Evolutionary conservation across 1,140 invertebrate species (phyloP).

Genomic region (Drosophila tsacasi): DNA sequence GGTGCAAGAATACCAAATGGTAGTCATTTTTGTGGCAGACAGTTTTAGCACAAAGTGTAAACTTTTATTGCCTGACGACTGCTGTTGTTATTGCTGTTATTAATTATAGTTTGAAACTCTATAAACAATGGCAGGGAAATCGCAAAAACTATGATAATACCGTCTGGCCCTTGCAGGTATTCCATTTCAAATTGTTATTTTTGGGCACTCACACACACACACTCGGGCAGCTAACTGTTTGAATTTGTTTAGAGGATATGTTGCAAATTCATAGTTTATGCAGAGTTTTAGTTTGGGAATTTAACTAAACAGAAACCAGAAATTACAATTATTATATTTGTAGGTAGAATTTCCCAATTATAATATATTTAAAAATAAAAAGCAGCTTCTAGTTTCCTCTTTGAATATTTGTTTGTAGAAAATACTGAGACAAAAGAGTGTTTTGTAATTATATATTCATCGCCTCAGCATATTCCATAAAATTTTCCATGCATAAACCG

Average conservation of each 20-base stretch:
- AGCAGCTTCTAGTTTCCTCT: background rate
- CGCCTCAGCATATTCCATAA: background rate
- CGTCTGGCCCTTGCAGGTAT: constrained; percentile 1
- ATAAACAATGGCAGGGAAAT: constrained; percentile 51
- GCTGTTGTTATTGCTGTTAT: constrained; percentile 42
- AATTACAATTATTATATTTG: background rate
- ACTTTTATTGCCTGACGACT: constrained; percentile 49
- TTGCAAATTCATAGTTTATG: background rate
- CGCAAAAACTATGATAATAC: constrained; percentile 23
- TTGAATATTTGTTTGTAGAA: background rate
- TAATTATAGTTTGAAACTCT: constrained; percentile 79
- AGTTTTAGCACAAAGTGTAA: constrained; percentile 48
- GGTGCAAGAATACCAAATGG: background rate
- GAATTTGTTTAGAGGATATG: background rate
- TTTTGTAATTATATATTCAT: background rate
- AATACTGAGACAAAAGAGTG: background rate
- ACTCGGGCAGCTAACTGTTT: background rate
- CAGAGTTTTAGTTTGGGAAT: background rate
- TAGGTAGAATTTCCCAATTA: background rate
- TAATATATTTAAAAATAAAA: too few species aligned
- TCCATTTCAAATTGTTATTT: constrained; percentile 17
- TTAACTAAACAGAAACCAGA: background rate
- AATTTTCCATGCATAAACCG: constrained; percentile 17
- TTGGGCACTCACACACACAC: constrained; percentile 4
- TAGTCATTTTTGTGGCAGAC: background rate